Evolutionary conservation across 1,140 invertebrate species (phyloP).

Genomic region (Dysdera silvatica): DNA sequence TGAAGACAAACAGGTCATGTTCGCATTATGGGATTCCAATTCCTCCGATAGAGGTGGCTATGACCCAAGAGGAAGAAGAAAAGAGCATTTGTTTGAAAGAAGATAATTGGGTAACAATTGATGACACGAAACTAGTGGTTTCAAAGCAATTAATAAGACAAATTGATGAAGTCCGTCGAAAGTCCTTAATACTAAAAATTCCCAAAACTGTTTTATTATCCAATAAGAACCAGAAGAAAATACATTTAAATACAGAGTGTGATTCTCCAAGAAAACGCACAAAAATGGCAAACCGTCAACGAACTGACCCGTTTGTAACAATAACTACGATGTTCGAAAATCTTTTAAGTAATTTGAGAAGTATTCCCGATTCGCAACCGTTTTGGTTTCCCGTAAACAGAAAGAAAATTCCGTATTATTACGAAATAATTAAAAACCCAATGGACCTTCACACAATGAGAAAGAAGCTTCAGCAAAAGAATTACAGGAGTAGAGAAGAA

Average conservation of each 20-base stretch:
- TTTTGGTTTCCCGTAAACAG: conserved; percentile 90
- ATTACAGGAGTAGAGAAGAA: conserved; percentile 87
- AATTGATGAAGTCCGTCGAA: conserved; percentile 67
- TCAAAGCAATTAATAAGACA: conserved; percentile 50
- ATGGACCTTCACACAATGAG: conserved; percentile 97
- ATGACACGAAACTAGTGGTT: conserved; percentile 55
- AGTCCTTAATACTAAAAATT: conserved; percentile 71
- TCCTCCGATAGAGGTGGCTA: conserved; percentile 60
- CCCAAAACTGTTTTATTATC: conserved; percentile 63
- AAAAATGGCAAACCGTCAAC: conserved; percentile 74
- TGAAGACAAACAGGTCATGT: conserved; percentile 92
- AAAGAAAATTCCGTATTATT: conserved; percentile 90
- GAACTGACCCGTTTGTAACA: conserved; percentile 92
- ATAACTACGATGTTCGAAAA: conserved; percentile 83
- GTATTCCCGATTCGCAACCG: conserved; percentile 76
- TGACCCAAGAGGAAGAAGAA: conserved; percentile 72
- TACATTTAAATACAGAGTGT: conserved; percentile 62
- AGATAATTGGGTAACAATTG: conserved; percentile 80
- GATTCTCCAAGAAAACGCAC: conserved; percentile 81
- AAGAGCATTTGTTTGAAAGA: conserved; percentile 58
- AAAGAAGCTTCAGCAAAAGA: conserved; percentile 81
- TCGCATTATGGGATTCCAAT: conserved; percentile 62
- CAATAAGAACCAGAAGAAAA: conserved; percentile 55
- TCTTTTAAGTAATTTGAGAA: conserved; percentile 87
- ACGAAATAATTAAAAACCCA: conserved; percentile 78